A percentile compares a stretch with the other conserved stretches of the same genome.
Conservation (phyloP, 2,888 invertebrate genomes). For the Xestia c-nigrum region DNA sequence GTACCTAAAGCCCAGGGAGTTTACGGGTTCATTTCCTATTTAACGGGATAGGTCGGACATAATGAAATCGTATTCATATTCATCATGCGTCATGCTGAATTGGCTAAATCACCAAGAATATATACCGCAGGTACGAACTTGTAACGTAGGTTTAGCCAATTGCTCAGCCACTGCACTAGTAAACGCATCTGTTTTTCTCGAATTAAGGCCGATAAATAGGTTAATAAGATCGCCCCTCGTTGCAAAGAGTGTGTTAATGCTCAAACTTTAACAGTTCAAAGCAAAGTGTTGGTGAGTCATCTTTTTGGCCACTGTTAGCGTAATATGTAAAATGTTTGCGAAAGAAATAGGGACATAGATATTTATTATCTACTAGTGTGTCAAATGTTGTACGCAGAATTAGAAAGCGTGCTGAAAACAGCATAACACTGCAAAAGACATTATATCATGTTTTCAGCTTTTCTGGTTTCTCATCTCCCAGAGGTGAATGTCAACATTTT, state of each 20-base stretch:
- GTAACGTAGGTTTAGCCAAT: constrained; percentile 11
- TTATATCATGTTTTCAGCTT: no score
- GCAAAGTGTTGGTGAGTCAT: constrained; percentile 12
- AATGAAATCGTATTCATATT: constrained; percentile 1
- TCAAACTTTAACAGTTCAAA: not conserved
- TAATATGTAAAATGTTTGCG: not conserved
- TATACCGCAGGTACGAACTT: not conserved
- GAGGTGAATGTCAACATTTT: not conserved
- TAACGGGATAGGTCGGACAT: not conserved
- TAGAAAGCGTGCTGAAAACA: not conserved
- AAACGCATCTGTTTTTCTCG: not conserved
- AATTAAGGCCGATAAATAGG: constrained; percentile 36
- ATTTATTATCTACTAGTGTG: not conserved
- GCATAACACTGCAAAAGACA: no score
- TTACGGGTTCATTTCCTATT: not conserved
- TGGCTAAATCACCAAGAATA: not conserved
- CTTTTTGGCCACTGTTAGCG: constrained; percentile 1
- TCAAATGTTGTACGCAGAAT: not conserved
- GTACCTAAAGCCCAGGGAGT: not conserved
- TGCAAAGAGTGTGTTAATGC: constrained; percentile 3
- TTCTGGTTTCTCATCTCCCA: not conserved
- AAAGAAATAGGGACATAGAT: not conserved
- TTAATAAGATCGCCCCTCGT: constrained; percentile 27
- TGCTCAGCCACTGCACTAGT: constrained; percentile 8
- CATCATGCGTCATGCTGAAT: not conserved